phyloP scores from a whole-genome alignment of 2,113 vertebrate species.

The Cyprinodon variegatus region DNA sequence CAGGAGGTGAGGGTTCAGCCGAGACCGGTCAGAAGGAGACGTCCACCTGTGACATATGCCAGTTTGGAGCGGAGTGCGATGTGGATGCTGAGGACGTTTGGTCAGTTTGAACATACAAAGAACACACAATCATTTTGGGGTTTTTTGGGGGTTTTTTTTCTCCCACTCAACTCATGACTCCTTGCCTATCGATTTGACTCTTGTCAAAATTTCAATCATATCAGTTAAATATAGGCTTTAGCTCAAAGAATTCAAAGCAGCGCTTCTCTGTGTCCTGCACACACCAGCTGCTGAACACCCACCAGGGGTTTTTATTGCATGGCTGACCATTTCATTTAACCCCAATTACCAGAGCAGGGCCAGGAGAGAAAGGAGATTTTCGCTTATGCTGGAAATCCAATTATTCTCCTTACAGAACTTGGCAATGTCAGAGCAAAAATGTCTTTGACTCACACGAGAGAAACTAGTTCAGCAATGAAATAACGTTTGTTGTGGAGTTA shows the following conservation, averaged over 20 bases:
- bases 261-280: slow-evolving; percentile 34
- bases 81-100: slow-evolving; percentile 99
- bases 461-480: slow-evolving; percentile 59
- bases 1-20: slow-evolving; percentile 95
- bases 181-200: background rate
- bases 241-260: slow-evolving; percentile 29
- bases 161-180: background rate
- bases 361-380: slow-evolving; percentile 65
- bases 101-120: slow-evolving; percentile 75
- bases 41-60: slow-evolving; percentile 98
- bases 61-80: slow-evolving; percentile 98
- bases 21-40: slow-evolving; percentile 97
- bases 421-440: slow-evolving; percentile 64
- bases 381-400: slow-evolving; percentile 75
- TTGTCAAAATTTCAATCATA: background rate
- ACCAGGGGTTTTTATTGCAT: slow-evolving; percentile 65
- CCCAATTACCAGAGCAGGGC: slow-evolving; percentile 68
- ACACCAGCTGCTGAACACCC: slow-evolving; percentile 44
- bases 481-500: slow-evolving; percentile 47
- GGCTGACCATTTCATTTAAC: slow-evolving; percentile 76
- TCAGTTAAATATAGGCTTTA: slow-evolving; percentile 13
- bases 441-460: slow-evolving; percentile 50
- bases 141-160: background rate
- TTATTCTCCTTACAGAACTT: slow-evolving; percentile 71
- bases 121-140: background rate